phyloP scores from a whole-genome alignment of 2,113 vertebrate genomes.

The Crotalus helleri region DNA sequence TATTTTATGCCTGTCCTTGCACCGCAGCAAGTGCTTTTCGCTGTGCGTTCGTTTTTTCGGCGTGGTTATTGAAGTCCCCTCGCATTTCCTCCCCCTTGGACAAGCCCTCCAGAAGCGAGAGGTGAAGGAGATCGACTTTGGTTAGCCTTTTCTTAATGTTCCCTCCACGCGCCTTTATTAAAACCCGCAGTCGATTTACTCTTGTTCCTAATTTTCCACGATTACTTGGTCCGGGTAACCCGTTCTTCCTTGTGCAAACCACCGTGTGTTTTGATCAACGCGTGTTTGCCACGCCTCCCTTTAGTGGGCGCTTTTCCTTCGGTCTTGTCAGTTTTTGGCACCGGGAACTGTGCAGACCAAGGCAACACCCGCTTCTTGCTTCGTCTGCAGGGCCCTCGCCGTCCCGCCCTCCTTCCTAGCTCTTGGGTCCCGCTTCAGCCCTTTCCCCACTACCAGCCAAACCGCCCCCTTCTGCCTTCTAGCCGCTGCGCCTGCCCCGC shows the following conservation, averaged over 20 bases:
- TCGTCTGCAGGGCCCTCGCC: not conserved
- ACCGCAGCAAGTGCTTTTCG: not conserved
- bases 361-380: not conserved
- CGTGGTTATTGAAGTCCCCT: not conserved
- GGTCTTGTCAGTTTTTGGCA: not conserved
- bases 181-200: not conserved
- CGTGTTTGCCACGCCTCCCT: constrained; percentile 19
- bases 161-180: not conserved
- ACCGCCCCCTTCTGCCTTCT: not conserved
- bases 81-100: not conserved
- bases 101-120: not conserved
- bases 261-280: not conserved
- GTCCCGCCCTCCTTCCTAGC: not conserved
- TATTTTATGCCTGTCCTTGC: not conserved
- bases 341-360: not conserved
- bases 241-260: not conserved
- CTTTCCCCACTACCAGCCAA: too few species aligned
- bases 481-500: not conserved
- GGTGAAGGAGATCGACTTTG: not conserved
- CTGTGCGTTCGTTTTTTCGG: not conserved
- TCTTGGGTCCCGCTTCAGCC: not conserved
- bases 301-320: not conserved
- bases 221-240: not conserved
- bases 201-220: not conserved
- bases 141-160: not conserved